Evolutionary conservation across 2,888 invertebrate species (phyloP).

Genomic region (Trissolcus japonicus): DNA sequence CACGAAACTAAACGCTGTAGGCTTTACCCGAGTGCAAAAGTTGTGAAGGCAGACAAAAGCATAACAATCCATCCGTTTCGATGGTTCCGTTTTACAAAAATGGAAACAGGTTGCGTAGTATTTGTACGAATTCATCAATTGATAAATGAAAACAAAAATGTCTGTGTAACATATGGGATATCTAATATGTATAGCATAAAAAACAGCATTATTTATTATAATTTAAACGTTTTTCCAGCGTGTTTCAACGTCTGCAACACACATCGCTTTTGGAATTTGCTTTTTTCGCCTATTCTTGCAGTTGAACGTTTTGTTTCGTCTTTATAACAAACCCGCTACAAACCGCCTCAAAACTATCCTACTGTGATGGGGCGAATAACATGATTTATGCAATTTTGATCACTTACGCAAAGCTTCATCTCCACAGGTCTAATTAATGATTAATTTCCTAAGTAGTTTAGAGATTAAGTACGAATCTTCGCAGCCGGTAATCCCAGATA

Average conservation of each 20-base stretch:
- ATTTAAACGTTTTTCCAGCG: slow-evolving; percentile 16
- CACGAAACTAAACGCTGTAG: slow-evolving; percentile 25
- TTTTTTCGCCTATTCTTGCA: slow-evolving; percentile 24
- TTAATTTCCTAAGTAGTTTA: slow-evolving; percentile 1
- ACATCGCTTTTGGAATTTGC: slow-evolving; percentile 31
- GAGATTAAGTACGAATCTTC: slow-evolving; percentile 14
- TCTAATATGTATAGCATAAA: not conserved
- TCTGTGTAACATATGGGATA: too few species aligned
- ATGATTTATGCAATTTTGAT: slow-evolving; percentile 9
- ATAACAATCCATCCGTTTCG: slow-evolving; percentile 21
- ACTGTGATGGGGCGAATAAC: not conserved
- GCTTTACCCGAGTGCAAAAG: slow-evolving; percentile 54
- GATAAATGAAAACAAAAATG: not conserved
- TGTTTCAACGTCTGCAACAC: slow-evolving; percentile 23
- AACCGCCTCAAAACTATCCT: not conserved
- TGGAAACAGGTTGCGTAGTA: slow-evolving; percentile 35
- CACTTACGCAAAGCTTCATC: slow-evolving; percentile 4
- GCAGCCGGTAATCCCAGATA: slow-evolving; percentile 2
- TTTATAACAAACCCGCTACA: not conserved
- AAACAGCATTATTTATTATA: slow-evolving; percentile 4
- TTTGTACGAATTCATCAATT: slow-evolving; percentile 18
- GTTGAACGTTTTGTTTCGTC: not conserved
- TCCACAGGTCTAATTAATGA: slow-evolving; percentile 8
- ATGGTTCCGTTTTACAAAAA: slow-evolving; percentile 20
- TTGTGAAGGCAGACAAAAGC: slow-evolving; percentile 62